Base-by-base conservation (phyloP, 2,797 vertebrate genomes). In the Bufotes viridis region DNA sequence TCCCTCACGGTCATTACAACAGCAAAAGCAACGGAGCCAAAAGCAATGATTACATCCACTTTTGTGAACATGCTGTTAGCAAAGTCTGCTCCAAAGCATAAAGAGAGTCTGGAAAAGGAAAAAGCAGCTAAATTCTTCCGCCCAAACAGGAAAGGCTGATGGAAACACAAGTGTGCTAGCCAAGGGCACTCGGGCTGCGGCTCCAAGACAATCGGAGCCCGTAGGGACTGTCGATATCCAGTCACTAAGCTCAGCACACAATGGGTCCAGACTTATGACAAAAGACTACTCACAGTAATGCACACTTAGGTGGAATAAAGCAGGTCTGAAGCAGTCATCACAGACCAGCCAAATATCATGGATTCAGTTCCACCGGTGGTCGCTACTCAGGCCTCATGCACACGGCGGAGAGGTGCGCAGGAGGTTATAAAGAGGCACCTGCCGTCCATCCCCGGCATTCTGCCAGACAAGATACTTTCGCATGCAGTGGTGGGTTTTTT, bases 1-100 rank as follows among this genome's bases (percentile, higher is more conserved):
- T 89, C 85, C 34, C 72, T 72, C 70, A 78, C 84, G 76, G 72
- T 79, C 84, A 89, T 82, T 72, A 89, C 74, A 86, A 78, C 85
- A 87, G 85, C 82, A 83, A 89, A 89, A 89, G 88, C 78, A 86
- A 87, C 87, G 81, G n/a, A 87, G 88, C 88, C 88, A 87, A 83
- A 74, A 85, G 88, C 80, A 89, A 89, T 89, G 61, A 89, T 89
- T 87, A 89, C 88, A 84, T 87, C 72, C 88, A 89, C 84, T 79
- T 87, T 87, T 84, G 53, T 87, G 85, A 87, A 83, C 88, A 87
- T 83, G 81, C 88, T 89, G 84, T 84, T 87, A 83, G 88, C 81
- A 60, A 82, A 87, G 67, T 87, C 88, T 72, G 80, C 84, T 89
- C 84, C 61, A 82, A 63, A 55, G 83, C 80, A 83, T 83, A 72